These are phyloP conservation scores for Atethmia centrago DNA, from an alignment of 2,888 invertebrate species.

Conservation along the genomic window DNA sequence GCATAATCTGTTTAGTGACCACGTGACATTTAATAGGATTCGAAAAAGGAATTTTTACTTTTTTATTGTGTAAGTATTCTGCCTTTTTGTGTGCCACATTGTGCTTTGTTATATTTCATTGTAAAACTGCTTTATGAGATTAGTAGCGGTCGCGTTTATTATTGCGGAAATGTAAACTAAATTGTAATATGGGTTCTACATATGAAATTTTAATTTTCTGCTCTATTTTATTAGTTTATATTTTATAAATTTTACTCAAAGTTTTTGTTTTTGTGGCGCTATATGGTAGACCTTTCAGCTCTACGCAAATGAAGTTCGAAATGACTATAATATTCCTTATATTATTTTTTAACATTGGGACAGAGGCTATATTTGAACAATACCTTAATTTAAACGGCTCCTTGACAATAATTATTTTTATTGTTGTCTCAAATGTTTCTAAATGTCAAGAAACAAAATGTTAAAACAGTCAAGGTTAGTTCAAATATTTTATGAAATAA, in stretches of 20 bases:
- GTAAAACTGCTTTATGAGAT: conserved; percentile 47
- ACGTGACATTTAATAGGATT: conserved; percentile 61
- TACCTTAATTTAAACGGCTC: conserved; percentile 21
- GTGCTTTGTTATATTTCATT: conserved; percentile 61
- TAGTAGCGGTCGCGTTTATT: conserved; percentile 33
- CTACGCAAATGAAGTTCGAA: background rate
- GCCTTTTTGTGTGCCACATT: conserved; percentile 34
- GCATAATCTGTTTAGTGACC: conserved; percentile 66
- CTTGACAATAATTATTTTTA: conserved; percentile 41
- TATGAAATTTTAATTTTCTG: conserved; percentile 8
- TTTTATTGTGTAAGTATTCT: conserved; percentile 58
- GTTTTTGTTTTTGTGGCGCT: background rate
- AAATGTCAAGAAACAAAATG: conserved; percentile 42
- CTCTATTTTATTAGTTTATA: background rate
- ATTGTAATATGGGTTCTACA: conserved; percentile 3
- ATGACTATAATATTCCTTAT: background rate
- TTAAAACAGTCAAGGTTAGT: conserved; percentile 54
- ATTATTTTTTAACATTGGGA: conserved; percentile 13
- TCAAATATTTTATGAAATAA: conserved; percentile 43
- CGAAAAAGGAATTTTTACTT: conserved; percentile 50
- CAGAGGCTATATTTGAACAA: conserved; percentile 30
- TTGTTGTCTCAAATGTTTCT: conserved; percentile 39
- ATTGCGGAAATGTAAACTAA: conserved; percentile 44
- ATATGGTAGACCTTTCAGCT: background rate
- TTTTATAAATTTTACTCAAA: background rate